A percentile compares a stretch with the other conserved stretches of the same genome.
These are phyloP conservation scores for Athalia rosae DNA, from an alignment of 2,888 invertebrate genomes.

Conservation along the genomic window DNA sequence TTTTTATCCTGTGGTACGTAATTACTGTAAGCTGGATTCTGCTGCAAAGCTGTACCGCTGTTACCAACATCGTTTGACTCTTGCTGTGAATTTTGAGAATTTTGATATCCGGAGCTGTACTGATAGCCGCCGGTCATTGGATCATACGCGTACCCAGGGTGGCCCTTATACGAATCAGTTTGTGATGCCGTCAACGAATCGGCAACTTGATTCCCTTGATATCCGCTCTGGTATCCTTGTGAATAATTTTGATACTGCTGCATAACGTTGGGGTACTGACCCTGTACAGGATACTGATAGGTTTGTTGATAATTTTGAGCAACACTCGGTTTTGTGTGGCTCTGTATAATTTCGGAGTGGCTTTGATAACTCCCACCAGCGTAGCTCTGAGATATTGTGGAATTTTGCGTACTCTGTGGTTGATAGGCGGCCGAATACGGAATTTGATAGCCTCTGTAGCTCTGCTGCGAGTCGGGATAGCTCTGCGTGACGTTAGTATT, in stretches of 20 bases:
- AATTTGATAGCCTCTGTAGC: slow-evolving; percentile 58
- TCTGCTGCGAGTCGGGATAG: slow-evolving; percentile 54
- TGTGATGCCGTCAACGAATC: background rate
- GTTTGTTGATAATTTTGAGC: slow-evolving; percentile 57
- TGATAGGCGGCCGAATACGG: slow-evolving; percentile 62
- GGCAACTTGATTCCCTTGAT: background rate
- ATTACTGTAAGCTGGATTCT: slow-evolving; percentile 50
- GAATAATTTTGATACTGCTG: slow-evolving; percentile 53
- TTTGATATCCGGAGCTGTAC: slow-evolving; percentile 80
- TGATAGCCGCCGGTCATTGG: slow-evolving; percentile 77
- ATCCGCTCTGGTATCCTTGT: slow-evolving; percentile 21
- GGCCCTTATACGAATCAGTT: slow-evolving; percentile 73
- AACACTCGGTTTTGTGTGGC: slow-evolving; percentile 61
- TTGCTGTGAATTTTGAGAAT: slow-evolving; percentile 60
- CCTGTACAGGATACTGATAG: slow-evolving; percentile 60
- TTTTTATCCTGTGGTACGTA: slow-evolving; percentile 55
- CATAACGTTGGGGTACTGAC: slow-evolving; percentile 54
- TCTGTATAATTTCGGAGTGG: slow-evolving; percentile 66
- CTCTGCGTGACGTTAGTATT: slow-evolving; percentile 48
- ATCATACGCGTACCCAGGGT: slow-evolving; percentile 80
- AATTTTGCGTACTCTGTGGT: slow-evolving; percentile 67
- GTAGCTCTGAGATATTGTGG: slow-evolving; percentile 59
- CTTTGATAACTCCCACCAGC: slow-evolving; percentile 48
- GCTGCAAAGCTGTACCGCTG: slow-evolving; percentile 63
- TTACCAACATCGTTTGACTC: slow-evolving; percentile 45